Conservation (phyloP, 2,797 vertebrate genomes). For the Tragelaphus oryx region DNA sequence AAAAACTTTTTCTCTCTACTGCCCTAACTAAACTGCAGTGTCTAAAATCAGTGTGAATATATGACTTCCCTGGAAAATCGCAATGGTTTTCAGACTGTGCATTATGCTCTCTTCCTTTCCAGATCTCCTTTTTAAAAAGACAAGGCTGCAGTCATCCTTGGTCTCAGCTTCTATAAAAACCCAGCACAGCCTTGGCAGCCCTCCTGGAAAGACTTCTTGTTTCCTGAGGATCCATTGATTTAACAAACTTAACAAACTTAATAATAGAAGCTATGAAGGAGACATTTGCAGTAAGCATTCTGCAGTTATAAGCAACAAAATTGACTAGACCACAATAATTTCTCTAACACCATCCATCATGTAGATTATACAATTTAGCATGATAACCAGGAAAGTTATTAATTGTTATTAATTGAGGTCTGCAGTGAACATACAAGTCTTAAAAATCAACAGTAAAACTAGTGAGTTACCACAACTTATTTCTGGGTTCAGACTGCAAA, state of each 20-base stretch:
- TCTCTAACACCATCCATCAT: neutral
- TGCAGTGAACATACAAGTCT: neutral
- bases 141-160: conserved; percentile 27
- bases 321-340: conserved; percentile 29
- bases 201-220: conserved; percentile 52
- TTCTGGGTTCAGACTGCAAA: conserved; percentile 30
- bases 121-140: conserved; percentile 34
- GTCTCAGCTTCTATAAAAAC: conserved; percentile 43
- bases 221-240: conserved; percentile 43
- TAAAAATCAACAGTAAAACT: conserved; percentile 20
- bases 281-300: conserved; percentile 17
- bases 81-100: neutral
- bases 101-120: neutral
- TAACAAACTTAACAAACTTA: conserved; percentile 47
- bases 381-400: neutral
- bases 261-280: conserved; percentile 38
- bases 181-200: conserved; percentile 25
- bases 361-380: neutral
- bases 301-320: neutral
- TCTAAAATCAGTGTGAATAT: neutral
- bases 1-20: neutral
- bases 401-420: conserved; percentile 13
- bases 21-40: neutral
- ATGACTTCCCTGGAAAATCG: neutral
- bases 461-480: conserved; percentile 24